Base-by-base conservation (phyloP, 2,888 invertebrate species). In the Drepana falcataria region DNA sequence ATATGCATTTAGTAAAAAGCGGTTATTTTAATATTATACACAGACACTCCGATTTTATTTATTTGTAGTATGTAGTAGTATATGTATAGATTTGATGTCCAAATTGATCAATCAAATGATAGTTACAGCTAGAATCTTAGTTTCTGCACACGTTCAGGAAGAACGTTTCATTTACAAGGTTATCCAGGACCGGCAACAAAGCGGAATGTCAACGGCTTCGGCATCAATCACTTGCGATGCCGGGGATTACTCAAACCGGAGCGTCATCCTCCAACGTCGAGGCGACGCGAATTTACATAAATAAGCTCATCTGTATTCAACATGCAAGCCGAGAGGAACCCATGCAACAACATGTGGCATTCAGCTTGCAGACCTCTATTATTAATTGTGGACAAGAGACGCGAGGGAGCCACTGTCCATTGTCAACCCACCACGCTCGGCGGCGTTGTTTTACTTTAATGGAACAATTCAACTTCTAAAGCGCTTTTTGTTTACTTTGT, bases 271-370 rank as follows among this genome's bases (percentile, higher is more conserved):
- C 63, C 65, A 71, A 70, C 75, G 71, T 66, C 71, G 75, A 77
- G 77, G 81, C 81, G 76, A 79, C 76, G 75, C 70, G 73, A 81
- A 87, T 87, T 86, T 86, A 85, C 87, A 87, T 87, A 87, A 87
- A 86, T 86, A 87, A 86, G 81, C 87, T 86, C 87, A 87, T 87
- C 84, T 87, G 85, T 87, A 87, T 87, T 87, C 87, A 82, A 79
- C 81, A 79, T 86, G 85, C 85, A 83, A 72, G 75, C 77, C 61
- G 73, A 72, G 79, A 79, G 79, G 70, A 80, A 79, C 76, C 83
- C 83, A 83, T 87, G 87, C 86, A 85, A 87, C 87, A 87, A 87
- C 87, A 87, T 85, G 85, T 86, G 87, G 80, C 80, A 84, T 87
- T 84, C 87, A 82, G 85, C 84, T 83, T 83, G 82, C 85, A 82